Conservation (phyloP, 1,140 invertebrate species). For the Danaus melanippus region DNA sequence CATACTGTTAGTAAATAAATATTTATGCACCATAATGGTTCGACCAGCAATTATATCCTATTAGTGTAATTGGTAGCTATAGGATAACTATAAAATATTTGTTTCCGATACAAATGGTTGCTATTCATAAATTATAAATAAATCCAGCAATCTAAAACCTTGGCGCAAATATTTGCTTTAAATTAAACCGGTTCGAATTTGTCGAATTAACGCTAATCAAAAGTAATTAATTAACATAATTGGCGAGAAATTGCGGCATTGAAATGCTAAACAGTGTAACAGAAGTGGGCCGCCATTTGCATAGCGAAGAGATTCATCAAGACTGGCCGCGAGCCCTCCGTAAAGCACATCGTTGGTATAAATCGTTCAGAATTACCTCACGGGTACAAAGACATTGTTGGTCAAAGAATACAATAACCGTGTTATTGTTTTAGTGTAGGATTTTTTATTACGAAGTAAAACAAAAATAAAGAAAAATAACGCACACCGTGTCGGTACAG, state of each 20-base stretch:
- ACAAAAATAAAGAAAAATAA: too few relatives aligned
- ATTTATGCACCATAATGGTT: too few relatives aligned
- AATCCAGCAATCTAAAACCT: constrained; percentile 10
- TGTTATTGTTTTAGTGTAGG: too few relatives aligned
- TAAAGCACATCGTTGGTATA: too few relatives aligned
- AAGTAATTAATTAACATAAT: constrained; percentile 45
- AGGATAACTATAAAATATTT: constrained; percentile 14
- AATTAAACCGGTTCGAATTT: constrained; percentile 18
- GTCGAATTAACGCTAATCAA: constrained; percentile 36
- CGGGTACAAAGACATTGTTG: too few relatives aligned
- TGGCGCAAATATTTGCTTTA: constrained; percentile 17
- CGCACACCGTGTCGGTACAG: too few relatives aligned
- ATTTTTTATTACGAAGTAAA: too few relatives aligned
- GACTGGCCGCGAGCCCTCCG: constrained; percentile 1
- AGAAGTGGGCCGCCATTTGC: constrained; percentile 28
- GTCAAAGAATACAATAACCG: too few relatives aligned
- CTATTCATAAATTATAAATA: constrained; percentile 17
- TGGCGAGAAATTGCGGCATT: constrained; percentile 30
- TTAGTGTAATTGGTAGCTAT: too few relatives aligned
- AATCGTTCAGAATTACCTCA: too few relatives aligned
- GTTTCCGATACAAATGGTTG: constrained; percentile 11
- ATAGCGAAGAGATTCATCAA: constrained; percentile 30
- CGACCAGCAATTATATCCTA: too few relatives aligned
- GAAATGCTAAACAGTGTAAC: constrained; percentile 36
- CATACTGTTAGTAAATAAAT: too few relatives aligned